Base-by-base conservation (phyloP, 1,140 invertebrate species). In the Drosophila saltans region DNA sequence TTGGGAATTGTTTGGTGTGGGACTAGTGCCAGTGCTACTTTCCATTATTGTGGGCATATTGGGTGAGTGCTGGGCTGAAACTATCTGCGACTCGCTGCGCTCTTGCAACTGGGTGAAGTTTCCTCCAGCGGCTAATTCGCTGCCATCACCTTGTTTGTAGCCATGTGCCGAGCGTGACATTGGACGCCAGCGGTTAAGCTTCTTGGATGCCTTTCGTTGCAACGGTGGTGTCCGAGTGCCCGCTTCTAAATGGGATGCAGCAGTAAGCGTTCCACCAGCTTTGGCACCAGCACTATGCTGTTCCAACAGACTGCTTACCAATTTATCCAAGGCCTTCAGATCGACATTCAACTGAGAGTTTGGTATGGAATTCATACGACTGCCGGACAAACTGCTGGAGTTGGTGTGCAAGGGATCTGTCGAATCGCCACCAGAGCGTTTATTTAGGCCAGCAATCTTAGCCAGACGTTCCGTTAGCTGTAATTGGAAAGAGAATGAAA, bases 11-110 rank as follows among this genome's bases (percentile, higher is more conserved):
- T 84, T 89, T 1, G 69, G 43, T 3, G 59, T 48, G 1, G 70
- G 56, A 24, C 62, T 52, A 26, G 21, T 80, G 21, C 69, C 82
- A 1, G 72, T 73, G 21, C 75, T 88, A 65, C 84, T 82, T 68
- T 92, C 91, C 91, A 92, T 91, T 30, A 92, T 92, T 5, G 91
- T 92, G 1, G 91, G 91, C 91, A 92, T 92, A n/a, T 83, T 78
- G 52, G 70, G 73, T n/a, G 57, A n/a, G 48, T 75, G 82, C 36
- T 76, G 83, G 1, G 60, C 30, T 39, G 62, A 52, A 1, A 69
- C 28, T 0, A 76, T n/a, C 21, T 75, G 78, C 11, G 71, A 43
- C 28, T 84, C 80, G 4, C 57, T 78, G 1, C 80, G 69, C 40
- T 89, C 84, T 58, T 90, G 72, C 30, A 89, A 59, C 36, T 78